Evolutionary conservation across 92 coral and sea anemone species (phyloP), one percentile per base, ranked within the genome.

Genomic region (Epizoanthus illoricatus): DNA sequence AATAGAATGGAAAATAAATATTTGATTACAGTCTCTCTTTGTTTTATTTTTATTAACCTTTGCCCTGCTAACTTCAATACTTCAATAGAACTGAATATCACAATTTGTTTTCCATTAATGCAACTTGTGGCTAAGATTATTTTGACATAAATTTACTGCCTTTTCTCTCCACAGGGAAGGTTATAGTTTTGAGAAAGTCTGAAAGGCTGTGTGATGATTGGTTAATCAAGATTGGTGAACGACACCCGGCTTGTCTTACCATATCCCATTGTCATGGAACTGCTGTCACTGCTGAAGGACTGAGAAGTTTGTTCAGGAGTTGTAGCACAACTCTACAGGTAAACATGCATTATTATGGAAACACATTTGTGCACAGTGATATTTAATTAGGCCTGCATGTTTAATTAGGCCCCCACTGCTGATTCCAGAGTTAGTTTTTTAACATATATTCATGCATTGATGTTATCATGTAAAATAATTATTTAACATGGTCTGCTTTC

Each of bases 271-370:
- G 98, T 81, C 93, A 86, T 41, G 90, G 98, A 10, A 87, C 84
- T 74, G 74, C 59, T 43, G 98, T 97, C 45, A 86, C 99, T 63
- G 80, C 98, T 12, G 80, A 85, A 64, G 99, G 99, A 5, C 84
- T 97, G 28, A 75, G 99, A 56, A 86, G 87, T 21, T 73, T 97
- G 90, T 97, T 94, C 76, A 87, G 99, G 80, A 89, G 87, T 56
- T 97, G 99, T 75, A 89, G 94, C 55, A 89, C 91, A 5, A 89
- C 92, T 49, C 84, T 97, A 52, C 93, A 94, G 98, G 99, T 93
- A 65, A 8, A 75, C 57, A 6, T 67, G 4, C 18, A 9, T 49
- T 41, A 24, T 10, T 39, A 18, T 23, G 20, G 49, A 45, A 19
- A 39, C 28, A 36, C 15, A 7, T 6, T 60, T 42, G 15, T 16